Evolutionary conservation across 2,797 vertebrate genomes (phyloP), one percentile per base, ranked within the genome.

Genomic region (Gambelia wislizenii): DNA sequence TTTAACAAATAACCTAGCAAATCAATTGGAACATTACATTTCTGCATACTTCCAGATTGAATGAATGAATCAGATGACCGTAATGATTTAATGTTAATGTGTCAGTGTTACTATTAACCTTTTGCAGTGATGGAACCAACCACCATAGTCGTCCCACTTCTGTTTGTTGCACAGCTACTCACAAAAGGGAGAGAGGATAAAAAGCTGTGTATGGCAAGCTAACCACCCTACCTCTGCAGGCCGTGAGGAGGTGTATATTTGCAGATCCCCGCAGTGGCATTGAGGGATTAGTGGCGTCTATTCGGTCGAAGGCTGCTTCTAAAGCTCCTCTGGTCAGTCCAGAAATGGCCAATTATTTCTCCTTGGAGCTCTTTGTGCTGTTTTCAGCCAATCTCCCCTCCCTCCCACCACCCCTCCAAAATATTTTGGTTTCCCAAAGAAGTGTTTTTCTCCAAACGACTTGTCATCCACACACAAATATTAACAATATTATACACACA

Each of bases 401-500:
- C 49, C 67, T 2, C 10, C 64, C 82, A 20, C 27, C 69, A 13
- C 1, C 9, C 1, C 56, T 13, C 52, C n/a, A n/a, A 20, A 12
- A 36, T 36, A 54, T 22, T 85, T 69, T 79, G 36, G 36, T 10
- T 42, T 56, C 54, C 20, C 61, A 49, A 36, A 22, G 91, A 90
- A 92, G 90, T 88, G 81, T 85, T 87, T 52, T 75, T 92, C 85
- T 83, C 44, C 42, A 27, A 87, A 0, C 0, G 20, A 25, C 39
- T 91, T 86, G 87, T 78, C 27, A 27, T 8, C 0, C 9, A 88
- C 78, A 70, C 44, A 30, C 78, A 87, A 91, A 88, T 90, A 72
- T 75, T 67, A 49, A 87, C 44, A 88, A 70, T 49, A 22, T 86
- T 8, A 86, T 61, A 25, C 0, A 79, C 14, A 59, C 0, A 81